phyloP scores from a whole-genome alignment of 2,113 vertebrate species.

The Epinephelus fuscoguttatus region DNA sequence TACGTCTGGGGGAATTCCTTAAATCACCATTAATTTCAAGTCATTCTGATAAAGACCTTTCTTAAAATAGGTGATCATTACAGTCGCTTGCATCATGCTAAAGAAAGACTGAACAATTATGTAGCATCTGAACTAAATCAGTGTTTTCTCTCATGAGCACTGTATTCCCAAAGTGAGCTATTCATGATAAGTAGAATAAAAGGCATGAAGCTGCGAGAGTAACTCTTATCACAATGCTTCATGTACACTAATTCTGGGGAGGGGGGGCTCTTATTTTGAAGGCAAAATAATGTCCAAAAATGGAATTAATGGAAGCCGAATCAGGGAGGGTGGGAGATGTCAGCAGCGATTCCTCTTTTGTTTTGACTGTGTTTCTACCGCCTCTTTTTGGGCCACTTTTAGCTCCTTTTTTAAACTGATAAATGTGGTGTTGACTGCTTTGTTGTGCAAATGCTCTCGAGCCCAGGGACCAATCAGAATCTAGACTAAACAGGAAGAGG shows the following conservation, averaged over 20 bases:
- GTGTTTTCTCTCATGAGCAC: background rate
- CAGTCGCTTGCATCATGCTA: background rate
- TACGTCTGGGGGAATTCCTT: conserved; percentile 50
- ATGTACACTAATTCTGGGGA: background rate
- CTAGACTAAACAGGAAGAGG: conserved; percentile 87
- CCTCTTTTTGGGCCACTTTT: background rate
- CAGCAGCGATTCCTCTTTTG: conserved; percentile 18
- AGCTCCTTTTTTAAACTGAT: conserved; percentile 24
- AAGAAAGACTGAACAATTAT: background rate
- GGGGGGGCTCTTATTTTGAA: conserved; percentile 4
- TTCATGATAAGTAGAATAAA: conserved; percentile 10
- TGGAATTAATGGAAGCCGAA: conserved; percentile 3
- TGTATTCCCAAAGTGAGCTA: background rate
- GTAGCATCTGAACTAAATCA: conserved; percentile 8
- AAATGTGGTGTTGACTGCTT: conserved; percentile 54
- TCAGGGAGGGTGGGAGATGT: background rate
- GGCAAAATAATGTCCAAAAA: conserved; percentile 46
- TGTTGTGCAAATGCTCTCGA: conserved; percentile 60
- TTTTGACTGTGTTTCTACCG: conserved; percentile 34
- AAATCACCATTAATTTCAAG: background rate
- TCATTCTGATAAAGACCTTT: background rate
- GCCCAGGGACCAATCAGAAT: conserved; percentile 72
- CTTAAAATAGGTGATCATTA: background rate
- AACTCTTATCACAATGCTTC: conserved; percentile 40
- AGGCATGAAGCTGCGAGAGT: conserved; percentile 12